Evolutionary conservation across 2,113 vertebrate species (phyloP), one percentile per base, ranked within the genome.

Genomic region (Spermophilus dauricus): DNA sequence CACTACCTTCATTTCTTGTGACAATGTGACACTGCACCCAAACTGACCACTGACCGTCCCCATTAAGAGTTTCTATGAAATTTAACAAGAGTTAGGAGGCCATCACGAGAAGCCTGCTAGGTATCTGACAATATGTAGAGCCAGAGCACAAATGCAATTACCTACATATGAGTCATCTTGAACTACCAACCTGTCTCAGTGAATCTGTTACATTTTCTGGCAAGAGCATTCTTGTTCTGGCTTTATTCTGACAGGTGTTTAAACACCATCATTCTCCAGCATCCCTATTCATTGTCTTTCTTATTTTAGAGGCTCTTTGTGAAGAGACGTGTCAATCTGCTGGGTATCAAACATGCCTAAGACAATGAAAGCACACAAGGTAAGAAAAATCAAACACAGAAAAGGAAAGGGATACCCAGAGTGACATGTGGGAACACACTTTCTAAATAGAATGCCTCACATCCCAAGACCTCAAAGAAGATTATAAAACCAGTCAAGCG

Each of bases 191-290:
- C 65, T 53, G 51, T 63, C 42, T 91, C 86, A 81, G 1, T 4
- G 9, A 20, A 75, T 61, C 61, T 39, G 88, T 91, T 61, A 34
- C 5, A 61, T 83, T 95, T 93, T 75, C 82, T 53, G 70, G 75
- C 76, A 91, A 91, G 67, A 95, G 56, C 81, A 80, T 84, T 91
- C 91, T 86, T 89, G 28, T n/a, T 89, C 75, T 76, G 89, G 81
- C 86, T 91, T 96, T 69, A 24, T 81, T 97, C 56, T 93, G 97
- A 87, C 89, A 97, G 91, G 93, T 95, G 61, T 95, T 97, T 91
- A 73, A 96, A 97, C 39, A 73, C 83, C 17, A 24, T 39, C 96
- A 93, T 95, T 97, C 83, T 93, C 87, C 76, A 84, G 75, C 70
- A 89, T 32, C 51, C 63, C 75, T 94, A 67, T 78, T 87, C 81